Base-by-base conservation (phyloP, 2,113 vertebrate genomes). In the Penelope pileata region DNA sequence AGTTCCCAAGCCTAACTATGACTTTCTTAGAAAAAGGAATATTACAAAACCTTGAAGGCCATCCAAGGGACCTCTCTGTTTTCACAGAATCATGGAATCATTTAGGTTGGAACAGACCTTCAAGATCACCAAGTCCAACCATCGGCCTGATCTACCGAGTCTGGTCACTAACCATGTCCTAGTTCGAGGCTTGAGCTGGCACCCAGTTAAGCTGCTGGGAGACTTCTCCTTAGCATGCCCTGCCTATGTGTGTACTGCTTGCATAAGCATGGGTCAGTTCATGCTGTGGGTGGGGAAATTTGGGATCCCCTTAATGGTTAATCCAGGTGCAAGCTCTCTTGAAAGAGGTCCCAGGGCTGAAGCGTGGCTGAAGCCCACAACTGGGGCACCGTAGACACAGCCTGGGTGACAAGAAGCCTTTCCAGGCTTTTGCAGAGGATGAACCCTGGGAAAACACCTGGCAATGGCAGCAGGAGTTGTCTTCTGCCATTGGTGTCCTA, bases 281-380 rank as follows among this genome's bases (percentile, higher is more conserved):
- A 50, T 0, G 2, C 36, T 0, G 0, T 45, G 43, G 42, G 4
- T 30, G 23, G 34, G 45, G 30, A 10, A 42, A 51, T 82, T 51
- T 56, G 36, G 12, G 30, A 72, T 54, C 34, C 56, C 14, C 29
- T 59, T 70, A 70, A 81, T 67, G 56, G 63, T 7, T 26, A 78
- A 60, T 51, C 78, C 27, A 72, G 47, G 48, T 79, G 62, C 77
- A 87, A 59, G 12, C 32, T 82, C 34, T 27, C 36, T 22, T 93
- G 72, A 43, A 81, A 54, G 47, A 50, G 54, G 26, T 38, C 26
- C 38, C 40, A 64, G 26, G 48, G 23, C 62, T 84, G 58, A 72
- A 72, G 53, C 2, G 2, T 36, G 69, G 16, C 47, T 84, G 84
- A 64, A 89, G 8, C 32, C 19, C n/a, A 21, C 36, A 38, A 16